Evolutionary conservation across 2,113 vertebrate genomes (phyloP).

Genomic region (Antechinus flavipes): DNA sequence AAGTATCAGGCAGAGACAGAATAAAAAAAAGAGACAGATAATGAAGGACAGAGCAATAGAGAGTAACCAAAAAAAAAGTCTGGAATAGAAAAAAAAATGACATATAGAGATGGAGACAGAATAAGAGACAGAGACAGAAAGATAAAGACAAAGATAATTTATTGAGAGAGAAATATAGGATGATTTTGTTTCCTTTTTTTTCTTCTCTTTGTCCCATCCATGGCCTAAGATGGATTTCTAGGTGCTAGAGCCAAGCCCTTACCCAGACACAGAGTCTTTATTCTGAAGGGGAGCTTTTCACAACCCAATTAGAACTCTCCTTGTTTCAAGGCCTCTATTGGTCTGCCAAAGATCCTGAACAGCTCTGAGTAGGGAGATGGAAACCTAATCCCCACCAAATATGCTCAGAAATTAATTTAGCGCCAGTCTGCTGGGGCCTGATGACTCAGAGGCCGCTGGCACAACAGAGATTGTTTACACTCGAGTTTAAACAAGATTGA

Average conservation of each 20-base stretch:
- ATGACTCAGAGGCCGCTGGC: conserved; percentile 39
- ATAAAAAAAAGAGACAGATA: background rate
- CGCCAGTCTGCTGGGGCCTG: conserved; percentile 32
- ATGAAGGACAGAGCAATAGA: too few species aligned
- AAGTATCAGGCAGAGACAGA: background rate
- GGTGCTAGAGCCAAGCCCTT: background rate
- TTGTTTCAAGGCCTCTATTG: background rate
- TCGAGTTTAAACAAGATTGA: conserved; percentile 56
- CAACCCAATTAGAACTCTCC: background rate
- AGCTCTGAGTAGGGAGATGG: conserved; percentile 1
- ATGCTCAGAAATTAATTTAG: conserved; percentile 52
- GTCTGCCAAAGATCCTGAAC: conserved; percentile 24
- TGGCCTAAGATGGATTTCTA: background rate
- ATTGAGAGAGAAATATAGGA: background rate
- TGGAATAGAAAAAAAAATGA: too few species aligned
- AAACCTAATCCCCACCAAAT: conserved; percentile 40
- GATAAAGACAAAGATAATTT: background rate
- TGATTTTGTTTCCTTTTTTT: background rate
- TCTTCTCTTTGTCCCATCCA: background rate
- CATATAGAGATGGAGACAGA: background rate
- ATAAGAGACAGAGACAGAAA: background rate
- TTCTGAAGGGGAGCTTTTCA: background rate
- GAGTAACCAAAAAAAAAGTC: background rate
- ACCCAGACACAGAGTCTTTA: background rate
- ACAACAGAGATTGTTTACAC: conserved; percentile 48